These are phyloP conservation scores for Dallia pectoralis DNA, from an alignment of 2,797 vertebrate species.

Conservation along the genomic window DNA sequence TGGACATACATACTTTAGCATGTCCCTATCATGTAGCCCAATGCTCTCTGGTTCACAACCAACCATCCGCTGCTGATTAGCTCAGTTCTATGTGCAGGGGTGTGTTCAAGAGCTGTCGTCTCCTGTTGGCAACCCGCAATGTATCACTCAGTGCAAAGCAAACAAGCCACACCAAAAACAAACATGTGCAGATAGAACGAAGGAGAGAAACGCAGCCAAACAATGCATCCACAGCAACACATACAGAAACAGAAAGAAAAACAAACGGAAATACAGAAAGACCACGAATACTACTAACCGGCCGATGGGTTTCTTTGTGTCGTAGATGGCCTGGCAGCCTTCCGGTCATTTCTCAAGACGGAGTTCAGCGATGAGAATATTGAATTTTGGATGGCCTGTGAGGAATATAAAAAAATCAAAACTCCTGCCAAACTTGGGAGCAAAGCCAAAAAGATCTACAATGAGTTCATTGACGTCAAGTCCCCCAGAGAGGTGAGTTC, in stretches of 20 bases:
- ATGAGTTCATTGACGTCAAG: slow-evolving; percentile 88
- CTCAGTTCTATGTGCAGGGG: too few relatives aligned
- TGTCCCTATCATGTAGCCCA: too few relatives aligned
- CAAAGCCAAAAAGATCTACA: slow-evolving; percentile 89
- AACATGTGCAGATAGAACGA: too few relatives aligned
- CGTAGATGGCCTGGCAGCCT: slow-evolving; percentile 87
- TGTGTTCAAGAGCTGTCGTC: too few relatives aligned
- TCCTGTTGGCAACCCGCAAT: too few relatives aligned
- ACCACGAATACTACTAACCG: not conserved
- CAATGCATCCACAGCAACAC: not conserved
- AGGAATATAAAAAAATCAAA: slow-evolving; percentile 92
- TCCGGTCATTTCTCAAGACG: slow-evolving; percentile 88
- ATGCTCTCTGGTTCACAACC: too few relatives aligned
- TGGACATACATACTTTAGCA: too few relatives aligned
- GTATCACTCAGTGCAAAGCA: too few relatives aligned
- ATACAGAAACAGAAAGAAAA: too few relatives aligned
- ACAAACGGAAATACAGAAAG: not conserved
- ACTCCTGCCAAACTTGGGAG: slow-evolving; percentile 81
- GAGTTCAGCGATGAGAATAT: slow-evolving; percentile 98
- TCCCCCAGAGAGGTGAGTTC: slow-evolving; percentile 84
- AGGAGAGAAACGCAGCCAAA: not conserved
- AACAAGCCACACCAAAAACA: too few relatives aligned
- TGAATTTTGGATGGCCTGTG: slow-evolving; percentile 95
- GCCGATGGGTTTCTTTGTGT: slow-evolving; percentile 23
- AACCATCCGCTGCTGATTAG: too few relatives aligned